Percentiles rank a stretch among this genome's conserved stretches.
These are phyloP conservation scores for Shargacucullia verbasci DNA, from an alignment of 2,888 invertebrate genomes.

Conservation along the genomic window DNA sequence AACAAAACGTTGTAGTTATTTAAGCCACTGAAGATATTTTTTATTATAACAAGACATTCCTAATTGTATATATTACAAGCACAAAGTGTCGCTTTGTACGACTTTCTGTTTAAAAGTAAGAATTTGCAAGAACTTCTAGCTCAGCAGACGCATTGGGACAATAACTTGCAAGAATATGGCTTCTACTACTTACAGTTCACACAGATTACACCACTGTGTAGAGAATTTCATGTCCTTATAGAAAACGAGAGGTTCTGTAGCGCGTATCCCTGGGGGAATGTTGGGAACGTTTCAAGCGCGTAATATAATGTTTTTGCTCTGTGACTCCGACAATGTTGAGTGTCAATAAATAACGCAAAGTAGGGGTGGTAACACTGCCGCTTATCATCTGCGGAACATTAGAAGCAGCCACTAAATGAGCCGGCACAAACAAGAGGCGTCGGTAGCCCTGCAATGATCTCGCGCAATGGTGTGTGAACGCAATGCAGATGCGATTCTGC, in stretches of 20 bases:
- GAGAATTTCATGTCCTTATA: constrained; percentile 20
- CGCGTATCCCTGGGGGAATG: constrained; percentile 16
- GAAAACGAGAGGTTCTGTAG: constrained; percentile 7
- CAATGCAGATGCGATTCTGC: background rate
- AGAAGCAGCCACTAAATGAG: constrained; percentile 29
- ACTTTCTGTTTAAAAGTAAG: constrained; percentile 16
- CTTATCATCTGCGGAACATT: constrained; percentile 20
- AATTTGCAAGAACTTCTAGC: constrained; percentile 5
- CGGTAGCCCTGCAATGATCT: constrained; percentile 17
- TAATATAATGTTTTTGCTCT: constrained; percentile 12
- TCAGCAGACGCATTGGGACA: constrained; percentile 10
- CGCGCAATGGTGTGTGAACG: constrained; percentile 23
- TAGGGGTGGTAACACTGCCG: constrained; percentile 7
- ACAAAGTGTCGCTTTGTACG: constrained; percentile 6
- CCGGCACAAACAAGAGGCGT: constrained; percentile 26
- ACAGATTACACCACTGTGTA: constrained; percentile 18
- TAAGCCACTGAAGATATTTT: no score
- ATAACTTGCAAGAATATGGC: constrained; percentile 21
- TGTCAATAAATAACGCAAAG: constrained; percentile 8
- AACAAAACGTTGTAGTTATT: no score
- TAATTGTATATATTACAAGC: background rate
- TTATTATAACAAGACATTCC: background rate
- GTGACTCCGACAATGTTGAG: constrained; percentile 1
- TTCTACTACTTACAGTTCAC: constrained; percentile 28
- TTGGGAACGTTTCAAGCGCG: constrained; percentile 6